Conservation (phyloP, 2,113 vertebrate genomes). For the Bos taurus region DNA sequence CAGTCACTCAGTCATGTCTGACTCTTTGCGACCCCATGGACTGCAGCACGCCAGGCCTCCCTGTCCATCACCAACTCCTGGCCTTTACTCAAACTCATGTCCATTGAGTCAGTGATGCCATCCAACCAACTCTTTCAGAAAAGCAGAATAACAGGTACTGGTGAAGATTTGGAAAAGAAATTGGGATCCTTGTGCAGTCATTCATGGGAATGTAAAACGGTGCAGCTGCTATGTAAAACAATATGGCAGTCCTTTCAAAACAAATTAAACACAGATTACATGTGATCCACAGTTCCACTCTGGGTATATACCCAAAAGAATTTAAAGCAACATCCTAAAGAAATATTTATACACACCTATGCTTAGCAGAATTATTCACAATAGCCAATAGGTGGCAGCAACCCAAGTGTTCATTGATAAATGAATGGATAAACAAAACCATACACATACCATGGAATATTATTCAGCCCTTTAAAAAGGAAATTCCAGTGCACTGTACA, state of each 20-base stretch:
- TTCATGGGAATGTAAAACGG: background rate
- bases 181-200: background rate
- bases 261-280: background rate
- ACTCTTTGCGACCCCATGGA: background rate
- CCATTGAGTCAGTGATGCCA: background rate
- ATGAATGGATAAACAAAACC: background rate
- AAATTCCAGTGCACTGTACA: background rate
- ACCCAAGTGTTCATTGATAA: no score
- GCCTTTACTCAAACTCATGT: background rate
- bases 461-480: background rate
- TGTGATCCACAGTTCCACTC: background rate
- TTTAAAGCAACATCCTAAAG: background rate
- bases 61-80: background rate
- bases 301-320: background rate
- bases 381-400: background rate
- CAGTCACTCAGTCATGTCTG: accelerated
- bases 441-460: background rate
- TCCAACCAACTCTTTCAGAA: background rate
- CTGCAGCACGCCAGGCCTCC: background rate
- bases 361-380: background rate
- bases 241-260: background rate
- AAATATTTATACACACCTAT: background rate
- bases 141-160: background rate
- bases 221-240: background rate
- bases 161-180: background rate